phyloP scores from a whole-genome alignment of 2,797 vertebrate genomes.

The Chaetodon trifasciatus region DNA sequence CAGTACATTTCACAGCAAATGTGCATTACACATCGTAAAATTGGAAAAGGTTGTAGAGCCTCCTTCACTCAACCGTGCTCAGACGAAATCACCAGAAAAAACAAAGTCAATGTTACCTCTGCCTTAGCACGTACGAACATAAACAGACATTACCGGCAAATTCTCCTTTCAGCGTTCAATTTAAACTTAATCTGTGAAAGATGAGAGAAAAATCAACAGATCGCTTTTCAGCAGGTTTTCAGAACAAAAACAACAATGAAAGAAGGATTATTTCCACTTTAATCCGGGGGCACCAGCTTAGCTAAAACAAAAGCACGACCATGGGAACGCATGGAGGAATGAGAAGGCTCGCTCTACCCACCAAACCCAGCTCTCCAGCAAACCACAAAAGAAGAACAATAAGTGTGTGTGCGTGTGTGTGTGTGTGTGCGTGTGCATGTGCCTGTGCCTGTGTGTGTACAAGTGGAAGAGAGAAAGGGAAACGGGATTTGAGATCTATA shows the following conservation, averaged over 20 bases:
- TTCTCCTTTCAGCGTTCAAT: conserved; percentile 78
- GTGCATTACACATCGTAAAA: conserved; percentile 60
- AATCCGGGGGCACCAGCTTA: conserved; percentile 84
- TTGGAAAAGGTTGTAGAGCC: conserved; percentile 44
- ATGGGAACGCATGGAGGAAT: conserved; percentile 79
- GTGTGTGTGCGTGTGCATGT: conserved; percentile 19
- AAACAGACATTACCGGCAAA: conserved; percentile 71
- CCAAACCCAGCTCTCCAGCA: conserved; percentile 72
- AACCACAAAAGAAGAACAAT: conserved; percentile 80
- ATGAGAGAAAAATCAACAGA: conserved; percentile 83
- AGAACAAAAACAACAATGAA: conserved; percentile 84
- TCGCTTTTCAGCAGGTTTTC: conserved; percentile 80
- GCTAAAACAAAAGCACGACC: conserved; percentile 82
- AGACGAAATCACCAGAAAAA: conserved; percentile 46
- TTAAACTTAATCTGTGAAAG: conserved; percentile 83
- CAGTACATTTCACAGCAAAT: conserved; percentile 69
- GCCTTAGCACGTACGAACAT: conserved; percentile 57
- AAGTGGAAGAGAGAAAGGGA: conserved; percentile 64
- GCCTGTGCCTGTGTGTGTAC: conserved; percentile 15
- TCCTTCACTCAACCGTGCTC: conserved; percentile 38
- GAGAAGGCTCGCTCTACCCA: conserved; percentile 71
- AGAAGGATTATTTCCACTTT: conserved; percentile 85
- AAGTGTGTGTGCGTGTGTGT: conserved; percentile 21
- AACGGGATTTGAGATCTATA: conserved; percentile 87
- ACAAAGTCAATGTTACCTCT: conserved; percentile 50